Evolutionary conservation across 2,797 vertebrate species (phyloP).

Genomic region (Microctenopoma stevenorrisi): DNA sequence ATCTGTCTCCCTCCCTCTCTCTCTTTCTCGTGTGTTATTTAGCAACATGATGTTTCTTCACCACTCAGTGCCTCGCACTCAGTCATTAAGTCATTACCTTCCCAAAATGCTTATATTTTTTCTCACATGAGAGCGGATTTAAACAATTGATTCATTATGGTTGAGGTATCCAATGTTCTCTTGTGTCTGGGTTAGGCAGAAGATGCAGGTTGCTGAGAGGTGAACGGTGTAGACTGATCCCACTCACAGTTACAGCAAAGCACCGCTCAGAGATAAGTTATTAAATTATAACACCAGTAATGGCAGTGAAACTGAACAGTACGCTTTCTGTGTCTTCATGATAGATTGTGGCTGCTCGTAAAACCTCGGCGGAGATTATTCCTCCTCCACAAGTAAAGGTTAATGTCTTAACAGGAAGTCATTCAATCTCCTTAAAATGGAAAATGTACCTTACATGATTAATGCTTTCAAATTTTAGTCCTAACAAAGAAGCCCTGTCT

Average conservation of each 20-base stretch:
- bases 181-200: slow-evolving; percentile 5
- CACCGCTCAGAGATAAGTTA: slow-evolving; percentile 7
- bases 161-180: background rate
- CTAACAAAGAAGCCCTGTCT: slow-evolving; percentile 27
- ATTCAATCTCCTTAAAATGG: slow-evolving; percentile 37
- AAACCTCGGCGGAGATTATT: slow-evolving; percentile 27
- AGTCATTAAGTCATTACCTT: background rate
- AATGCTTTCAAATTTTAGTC: slow-evolving; percentile 9
- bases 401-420: slow-evolving; percentile 26
- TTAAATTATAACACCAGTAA: slow-evolving; percentile 18
- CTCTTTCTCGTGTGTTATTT: background rate
- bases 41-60: background rate
- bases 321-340: slow-evolving; percentile 22
- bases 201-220: background rate
- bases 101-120: background rate
- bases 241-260: background rate
- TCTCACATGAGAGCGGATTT: background rate
- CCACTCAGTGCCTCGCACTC: background rate
- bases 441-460: slow-evolving; percentile 21
- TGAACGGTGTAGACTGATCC: background rate
- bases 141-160: background rate
- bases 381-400: slow-evolving; percentile 20
- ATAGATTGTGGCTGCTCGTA: slow-evolving; percentile 41
- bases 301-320: slow-evolving; percentile 27
- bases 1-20: no score